phyloP scores from a whole-genome alignment of 2,113 vertebrate species.

The Vicugna pacos region DNA sequence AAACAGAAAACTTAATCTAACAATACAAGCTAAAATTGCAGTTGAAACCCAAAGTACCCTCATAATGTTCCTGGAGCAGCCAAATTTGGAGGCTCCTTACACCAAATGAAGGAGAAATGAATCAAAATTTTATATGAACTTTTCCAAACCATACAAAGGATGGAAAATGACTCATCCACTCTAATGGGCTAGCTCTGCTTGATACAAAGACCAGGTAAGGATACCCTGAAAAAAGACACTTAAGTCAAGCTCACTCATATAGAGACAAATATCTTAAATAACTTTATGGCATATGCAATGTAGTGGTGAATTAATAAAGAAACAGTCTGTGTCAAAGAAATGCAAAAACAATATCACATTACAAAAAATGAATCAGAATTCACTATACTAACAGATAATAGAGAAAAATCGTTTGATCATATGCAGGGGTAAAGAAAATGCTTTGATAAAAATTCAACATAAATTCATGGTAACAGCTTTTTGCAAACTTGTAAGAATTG shows the following conservation, averaged over 20 bases:
- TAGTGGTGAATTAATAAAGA: not conserved
- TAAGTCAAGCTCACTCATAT: not conserved
- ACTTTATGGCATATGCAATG: not conserved
- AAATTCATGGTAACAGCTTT: not conserved
- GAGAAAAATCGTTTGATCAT: not conserved
- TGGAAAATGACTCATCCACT: not conserved
- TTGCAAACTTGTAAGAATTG: not conserved
- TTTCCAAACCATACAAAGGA: not conserved
- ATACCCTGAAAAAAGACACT: not conserved
- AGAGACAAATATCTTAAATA: not conserved
- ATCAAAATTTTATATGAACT: not conserved
- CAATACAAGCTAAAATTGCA: not conserved
- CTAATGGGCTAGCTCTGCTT: not conserved
- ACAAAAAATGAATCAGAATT: conserved; percentile 19
- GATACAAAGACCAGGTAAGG: not conserved
- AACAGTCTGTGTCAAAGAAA: not conserved
- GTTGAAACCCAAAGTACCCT: not conserved
- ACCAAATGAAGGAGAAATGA: not conserved
- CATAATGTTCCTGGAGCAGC: not conserved
- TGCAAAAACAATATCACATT: not conserved
- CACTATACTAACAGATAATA: not conserved
- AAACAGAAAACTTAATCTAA: conserved; percentile 31
- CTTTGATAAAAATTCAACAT: not conserved
- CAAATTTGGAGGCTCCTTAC: not conserved
- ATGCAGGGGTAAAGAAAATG: not conserved